phyloP scores from a whole-genome alignment of 2,797 vertebrate species.

The Sarcoramphus papa region DNA sequence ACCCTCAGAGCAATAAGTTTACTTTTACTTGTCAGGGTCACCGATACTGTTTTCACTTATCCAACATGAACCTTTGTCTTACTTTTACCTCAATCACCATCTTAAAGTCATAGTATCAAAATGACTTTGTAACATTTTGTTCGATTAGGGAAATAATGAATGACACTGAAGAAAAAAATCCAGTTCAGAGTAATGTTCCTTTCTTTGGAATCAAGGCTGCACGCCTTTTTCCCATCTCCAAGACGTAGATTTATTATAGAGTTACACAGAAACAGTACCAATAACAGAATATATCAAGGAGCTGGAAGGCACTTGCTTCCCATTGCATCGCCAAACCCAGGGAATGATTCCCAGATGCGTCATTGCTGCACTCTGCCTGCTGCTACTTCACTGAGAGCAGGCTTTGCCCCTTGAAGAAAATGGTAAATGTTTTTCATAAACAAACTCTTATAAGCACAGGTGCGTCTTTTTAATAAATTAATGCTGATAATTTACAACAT shows the following conservation, averaged over 20 bases:
- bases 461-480: not conserved
- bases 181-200: not conserved
- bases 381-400: not conserved
- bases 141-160: not conserved
- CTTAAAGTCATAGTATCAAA: not conserved
- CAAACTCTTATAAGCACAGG: not conserved
- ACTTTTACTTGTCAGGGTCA: not conserved
- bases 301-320: not conserved
- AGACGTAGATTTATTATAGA: not conserved
- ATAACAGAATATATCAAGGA: not conserved
- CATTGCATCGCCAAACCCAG: not conserved
- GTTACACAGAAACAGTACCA: not conserved
- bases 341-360: rapidly evolving
- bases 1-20: not conserved
- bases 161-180: not conserved
- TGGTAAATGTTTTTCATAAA: not conserved
- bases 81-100: not conserved
- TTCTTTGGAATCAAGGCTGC: not conserved
- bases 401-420: not conserved
- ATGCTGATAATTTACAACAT: not conserved
- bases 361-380: not conserved
- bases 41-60: not conserved
- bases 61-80: not conserved
- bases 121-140: not conserved
- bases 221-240: not conserved